Conservation (phyloP, 2,888 invertebrate species). For the Drosophila anceps region DNA sequence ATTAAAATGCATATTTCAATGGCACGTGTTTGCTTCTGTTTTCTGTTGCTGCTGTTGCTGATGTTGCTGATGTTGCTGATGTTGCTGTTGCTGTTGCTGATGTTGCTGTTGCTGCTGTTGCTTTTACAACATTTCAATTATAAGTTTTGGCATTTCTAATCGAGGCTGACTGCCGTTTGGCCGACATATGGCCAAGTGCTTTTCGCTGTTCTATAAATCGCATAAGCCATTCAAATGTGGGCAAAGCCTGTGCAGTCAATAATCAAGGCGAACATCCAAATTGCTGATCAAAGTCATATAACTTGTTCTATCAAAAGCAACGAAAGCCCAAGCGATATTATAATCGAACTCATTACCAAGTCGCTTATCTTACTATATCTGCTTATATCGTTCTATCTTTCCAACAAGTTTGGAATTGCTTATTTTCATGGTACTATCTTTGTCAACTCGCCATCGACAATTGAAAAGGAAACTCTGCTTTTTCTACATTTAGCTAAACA, state of each 20-base stretch:
- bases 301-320: neutral
- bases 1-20: constrained; percentile 31
- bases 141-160: constrained; percentile 35
- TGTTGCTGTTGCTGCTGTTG: neutral
- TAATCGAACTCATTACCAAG: neutral
- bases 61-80: no score
- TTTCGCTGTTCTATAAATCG: constrained; percentile 1
- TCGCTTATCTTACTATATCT: neutral
- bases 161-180: constrained; percentile 8
- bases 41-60: neutral
- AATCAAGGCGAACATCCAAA: constrained; percentile 1
- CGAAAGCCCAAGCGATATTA: neutral
- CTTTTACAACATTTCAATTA: constrained; percentile 24
- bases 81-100: neutral
- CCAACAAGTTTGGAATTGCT: neutral
- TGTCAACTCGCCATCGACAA: no score
- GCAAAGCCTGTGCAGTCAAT: neutral
- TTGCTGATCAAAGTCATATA: neutral
- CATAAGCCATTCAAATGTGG: neutral
- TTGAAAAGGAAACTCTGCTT: neutral
- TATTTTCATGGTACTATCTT: neutral
- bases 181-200: neutral
- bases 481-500: neutral
- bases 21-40: constrained; percentile 6
- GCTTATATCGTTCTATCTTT: no score